Base-by-base conservation (phyloP, 2,888 invertebrate genomes). In the Drosophila kuntzei region DNA sequence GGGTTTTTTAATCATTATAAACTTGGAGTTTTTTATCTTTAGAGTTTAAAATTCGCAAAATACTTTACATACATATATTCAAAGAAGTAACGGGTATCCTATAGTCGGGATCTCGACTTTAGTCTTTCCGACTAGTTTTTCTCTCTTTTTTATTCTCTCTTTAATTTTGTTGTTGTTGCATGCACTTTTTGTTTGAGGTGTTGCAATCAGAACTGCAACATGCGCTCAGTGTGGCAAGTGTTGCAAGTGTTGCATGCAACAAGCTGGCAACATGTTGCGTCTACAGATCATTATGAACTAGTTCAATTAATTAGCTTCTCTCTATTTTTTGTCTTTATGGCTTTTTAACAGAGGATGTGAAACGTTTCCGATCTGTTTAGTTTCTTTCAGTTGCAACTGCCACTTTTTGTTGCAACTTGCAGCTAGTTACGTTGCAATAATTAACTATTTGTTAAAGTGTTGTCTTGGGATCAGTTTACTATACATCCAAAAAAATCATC, bases 181-280 rank as follows among this genome's bases (percentile, higher is more conserved):
- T 32, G 32, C 32, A 32, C 32, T 32, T 3, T 12, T 11, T 4
- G 41, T 6, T 8, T 32, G 29, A 74, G 64, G 75, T 75, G 74
- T 75, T 65, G 74, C 70, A 75, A 75, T 70, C 65, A 74, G 75
- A 70, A 65, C 74, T 58, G 73, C 71, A 39, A 44, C 64, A 51
- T 20, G 43, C 32, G 32, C n/a, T 14, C 6, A 18, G 29, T 50
- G 49, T 58, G 53, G 58, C 47, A 50, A 39, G 50, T 58, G 59
- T n/a, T n/a, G n/a, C n/a, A n/a, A n/a, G n/a, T 46, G 27, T 46
- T 20, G 60, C 51, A 43, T 34, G 39, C 51, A 39, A 22, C 25
- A 11, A 27, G 41, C 29, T 37, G 29, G 41, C 54, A 54, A 41
- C 43, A 54, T 58, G 47, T 50, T 58, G 47, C 53, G 25, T 14